A percentile compares a stretch with the other conserved stretches of the same genome.
These are phyloP conservation scores for Anthrax anthrax DNA, from an alignment of 2,888 invertebrate species.

Conservation along the genomic window DNA sequence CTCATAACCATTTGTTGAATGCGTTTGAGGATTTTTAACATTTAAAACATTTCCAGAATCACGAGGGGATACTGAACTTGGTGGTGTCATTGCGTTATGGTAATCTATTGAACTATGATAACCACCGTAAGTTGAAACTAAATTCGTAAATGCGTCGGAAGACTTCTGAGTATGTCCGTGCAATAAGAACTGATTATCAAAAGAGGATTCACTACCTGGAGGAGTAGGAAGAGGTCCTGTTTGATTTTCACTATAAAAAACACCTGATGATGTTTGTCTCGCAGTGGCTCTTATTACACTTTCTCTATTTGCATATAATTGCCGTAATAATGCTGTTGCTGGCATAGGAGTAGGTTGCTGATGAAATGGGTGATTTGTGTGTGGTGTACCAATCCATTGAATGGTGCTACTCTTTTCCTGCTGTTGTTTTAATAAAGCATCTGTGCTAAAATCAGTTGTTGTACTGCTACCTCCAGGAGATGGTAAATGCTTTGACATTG, in stretches of 20 bases:
- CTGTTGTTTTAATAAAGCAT: slow-evolving; percentile 63
- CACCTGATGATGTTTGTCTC: slow-evolving; percentile 31
- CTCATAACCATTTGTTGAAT: slow-evolving; percentile 37
- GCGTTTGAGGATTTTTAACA: slow-evolving; percentile 23
- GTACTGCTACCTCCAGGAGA: slow-evolving; percentile 39
- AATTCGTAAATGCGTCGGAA: slow-evolving; percentile 42
- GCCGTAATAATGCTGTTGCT: slow-evolving; percentile 76
- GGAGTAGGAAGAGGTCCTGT: slow-evolving; percentile 76
- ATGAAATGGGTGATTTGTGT: slow-evolving; percentile 37
- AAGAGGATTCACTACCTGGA: slow-evolving; percentile 68
- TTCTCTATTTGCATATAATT: slow-evolving; percentile 84
- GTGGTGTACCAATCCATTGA: slow-evolving; percentile 86
- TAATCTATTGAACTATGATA: slow-evolving; percentile 62
- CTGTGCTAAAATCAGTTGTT: slow-evolving; percentile 77
- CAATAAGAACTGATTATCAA: slow-evolving; percentile 47
- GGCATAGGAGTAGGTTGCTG: slow-evolving; percentile 50
- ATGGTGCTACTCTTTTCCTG: slow-evolving; percentile 50
- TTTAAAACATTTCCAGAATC: slow-evolving; percentile 53
- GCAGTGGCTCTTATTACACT: slow-evolving; percentile 87
- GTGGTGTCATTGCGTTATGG: slow-evolving; percentile 91
- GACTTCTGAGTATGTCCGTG: slow-evolving; percentile 40
- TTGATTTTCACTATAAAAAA: slow-evolving; percentile 40
- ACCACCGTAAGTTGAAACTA: slow-evolving; percentile 41
- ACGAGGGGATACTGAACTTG: slow-evolving; percentile 90
- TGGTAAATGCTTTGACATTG: slow-evolving; percentile 90